These are phyloP conservation scores for Ptychadena robeensis DNA, from an alignment of 2,797 vertebrate species.

Conservation along the genomic window DNA sequence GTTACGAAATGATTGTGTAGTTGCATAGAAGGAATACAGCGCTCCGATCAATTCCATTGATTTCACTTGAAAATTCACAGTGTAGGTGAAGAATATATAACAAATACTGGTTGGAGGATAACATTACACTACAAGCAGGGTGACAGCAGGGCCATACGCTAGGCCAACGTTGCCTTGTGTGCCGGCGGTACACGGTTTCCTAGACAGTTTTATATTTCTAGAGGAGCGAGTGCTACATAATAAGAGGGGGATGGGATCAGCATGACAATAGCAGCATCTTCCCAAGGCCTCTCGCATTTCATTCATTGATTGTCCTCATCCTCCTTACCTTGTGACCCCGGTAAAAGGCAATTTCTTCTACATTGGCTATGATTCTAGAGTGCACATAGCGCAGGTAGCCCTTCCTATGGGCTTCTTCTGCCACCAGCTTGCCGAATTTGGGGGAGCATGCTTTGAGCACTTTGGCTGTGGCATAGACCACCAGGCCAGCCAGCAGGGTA, in stretches of 20 bases:
- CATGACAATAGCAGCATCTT: conserved; percentile 38
- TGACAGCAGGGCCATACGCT: not conserved
- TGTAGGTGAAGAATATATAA: not conserved
- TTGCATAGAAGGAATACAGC: too few species aligned
- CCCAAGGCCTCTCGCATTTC: conserved; percentile 50
- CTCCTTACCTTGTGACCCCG: conserved; percentile 90
- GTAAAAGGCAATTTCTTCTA: conserved; percentile 98
- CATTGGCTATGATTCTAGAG: conserved; percentile 95
- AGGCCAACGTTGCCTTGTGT: not conserved
- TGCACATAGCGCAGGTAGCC: conserved; percentile 94
- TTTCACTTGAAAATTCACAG: too few species aligned
- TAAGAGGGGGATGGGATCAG: conserved; percentile 12
- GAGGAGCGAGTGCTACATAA: conserved; percentile 37
- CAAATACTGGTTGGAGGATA: not conserved
- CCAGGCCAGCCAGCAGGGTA: conserved; percentile 89
- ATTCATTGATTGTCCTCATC: conserved; percentile 12
- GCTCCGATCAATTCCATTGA: too few species aligned
- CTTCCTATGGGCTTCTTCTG: conserved; percentile 94
- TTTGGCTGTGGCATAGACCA: conserved; percentile 90
- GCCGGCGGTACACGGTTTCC: conserved; percentile 29
- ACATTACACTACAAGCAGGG: not conserved
- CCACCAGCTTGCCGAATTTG: conserved; percentile 92
- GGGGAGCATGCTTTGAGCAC: conserved; percentile 94
- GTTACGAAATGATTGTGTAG: too few species aligned
- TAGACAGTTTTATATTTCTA: conserved; percentile 60